Conservation (phyloP, 2,888 invertebrate species). For the Leptopilina syphax region DNA sequence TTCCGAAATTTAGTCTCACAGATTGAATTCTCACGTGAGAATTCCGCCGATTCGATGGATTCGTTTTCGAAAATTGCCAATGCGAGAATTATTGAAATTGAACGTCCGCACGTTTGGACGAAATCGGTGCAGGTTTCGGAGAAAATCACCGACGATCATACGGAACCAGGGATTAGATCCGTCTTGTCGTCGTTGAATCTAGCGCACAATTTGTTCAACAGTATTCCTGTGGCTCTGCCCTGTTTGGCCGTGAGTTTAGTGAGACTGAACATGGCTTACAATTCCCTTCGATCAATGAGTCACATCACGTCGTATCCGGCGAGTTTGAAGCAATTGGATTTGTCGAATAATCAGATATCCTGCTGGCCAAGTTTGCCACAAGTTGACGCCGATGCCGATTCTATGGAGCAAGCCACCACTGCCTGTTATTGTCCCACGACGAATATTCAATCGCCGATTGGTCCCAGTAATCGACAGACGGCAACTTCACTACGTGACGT, state of each 20-base stretch:
- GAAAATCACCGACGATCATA: constrained; percentile 81
- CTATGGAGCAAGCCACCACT: constrained; percentile 83
- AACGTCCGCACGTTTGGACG: constrained; percentile 88
- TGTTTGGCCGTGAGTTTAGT: constrained; percentile 93
- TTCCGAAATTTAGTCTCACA: constrained; percentile 67
- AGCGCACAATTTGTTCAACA: constrained; percentile 93
- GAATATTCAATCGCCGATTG: constrained; percentile 69
- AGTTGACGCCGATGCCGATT: constrained; percentile 80
- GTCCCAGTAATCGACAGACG: constrained; percentile 73
- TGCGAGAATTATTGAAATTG: constrained; percentile 79
- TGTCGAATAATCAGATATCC: constrained; percentile 94
- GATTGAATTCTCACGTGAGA: constrained; percentile 68
- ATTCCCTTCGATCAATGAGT: constrained; percentile 81
- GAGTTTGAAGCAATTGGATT: constrained; percentile 92
- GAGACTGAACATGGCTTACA: constrained; percentile 93
- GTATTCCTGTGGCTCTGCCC: constrained; percentile 91
- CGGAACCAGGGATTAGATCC: constrained; percentile 80
- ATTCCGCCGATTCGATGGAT: constrained; percentile 71
- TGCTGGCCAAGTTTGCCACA: constrained; percentile 92
- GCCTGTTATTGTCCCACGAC: constrained; percentile 83
- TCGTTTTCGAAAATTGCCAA: constrained; percentile 75
- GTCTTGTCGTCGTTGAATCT: constrained; percentile 88
- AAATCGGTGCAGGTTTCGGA: constrained; percentile 83
- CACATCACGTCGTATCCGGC: constrained; percentile 92
- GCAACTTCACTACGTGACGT: constrained; percentile 84